Conservation (phyloP, 2,888 invertebrate genomes). For the Tuta absoluta region DNA sequence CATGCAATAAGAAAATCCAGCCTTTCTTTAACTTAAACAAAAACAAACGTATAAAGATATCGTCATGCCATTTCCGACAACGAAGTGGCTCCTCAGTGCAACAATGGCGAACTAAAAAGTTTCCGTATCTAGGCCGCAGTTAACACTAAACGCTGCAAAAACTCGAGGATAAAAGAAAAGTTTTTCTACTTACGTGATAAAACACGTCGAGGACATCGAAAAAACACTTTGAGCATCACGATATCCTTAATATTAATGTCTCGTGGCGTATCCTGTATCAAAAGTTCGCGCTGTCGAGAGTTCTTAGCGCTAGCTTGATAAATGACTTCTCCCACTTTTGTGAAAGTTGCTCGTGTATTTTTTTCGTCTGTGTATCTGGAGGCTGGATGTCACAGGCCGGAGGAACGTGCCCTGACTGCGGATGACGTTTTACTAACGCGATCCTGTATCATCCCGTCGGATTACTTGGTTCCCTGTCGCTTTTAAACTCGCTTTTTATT, state of each 20-base stretch:
- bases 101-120: slow-evolving; percentile 43
- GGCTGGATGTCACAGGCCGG: slow-evolving; percentile 58
- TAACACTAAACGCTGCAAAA: slow-evolving; percentile 51
- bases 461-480: slow-evolving; percentile 54
- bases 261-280: slow-evolving; percentile 76
- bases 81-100: slow-evolving; percentile 36
- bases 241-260: slow-evolving; percentile 80
- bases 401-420: slow-evolving; percentile 60
- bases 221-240: slow-evolving; percentile 69
- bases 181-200: slow-evolving; percentile 72
- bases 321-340: slow-evolving; percentile 77
- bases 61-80: slow-evolving; percentile 35
- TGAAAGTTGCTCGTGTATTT: slow-evolving; percentile 67
- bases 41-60: slow-evolving; percentile 30
- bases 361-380: slow-evolving; percentile 51
- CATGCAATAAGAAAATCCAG: slow-evolving; percentile 15
- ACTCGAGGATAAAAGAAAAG: slow-evolving; percentile 59
- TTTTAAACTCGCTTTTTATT: slow-evolving; percentile 46
- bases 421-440: slow-evolving; percentile 57
- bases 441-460: slow-evolving; percentile 51
- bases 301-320: slow-evolving; percentile 78
- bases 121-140: slow-evolving; percentile 51
- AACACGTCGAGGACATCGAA: slow-evolving; percentile 67
- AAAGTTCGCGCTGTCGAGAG: slow-evolving; percentile 77
- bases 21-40: slow-evolving; percentile 18